Evolutionary conservation across 2,888 invertebrate species (phyloP), one percentile per base, ranked within the genome.

Genomic region (Metalampra italica): DNA sequence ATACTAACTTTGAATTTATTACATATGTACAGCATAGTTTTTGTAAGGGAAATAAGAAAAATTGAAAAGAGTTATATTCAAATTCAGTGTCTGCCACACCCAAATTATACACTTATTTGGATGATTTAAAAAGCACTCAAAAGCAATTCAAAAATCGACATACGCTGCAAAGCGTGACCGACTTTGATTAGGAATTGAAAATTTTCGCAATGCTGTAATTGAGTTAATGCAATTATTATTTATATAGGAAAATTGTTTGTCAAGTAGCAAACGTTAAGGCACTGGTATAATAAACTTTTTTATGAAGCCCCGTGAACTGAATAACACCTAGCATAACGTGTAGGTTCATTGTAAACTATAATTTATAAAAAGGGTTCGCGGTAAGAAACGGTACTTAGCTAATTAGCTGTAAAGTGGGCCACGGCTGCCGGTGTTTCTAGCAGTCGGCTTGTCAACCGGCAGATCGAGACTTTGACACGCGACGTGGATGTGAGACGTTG

Each of bases 391-490:
- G 39, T 39, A 9, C 39, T 51, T 51, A 50, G 46, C 50, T 48
- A 50, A 52, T 48, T 48, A 54, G 40, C 30, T n/a, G 39, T 8
- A 45, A 53, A 50, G 38, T 50, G 53, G 53, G 57, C 46, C 49
- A 48, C 49, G 37, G 44, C 42, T 50, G 45, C 40, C 40, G 45
- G 49, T 51, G 49, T 46, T 48, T 48, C 52, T 60, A 22, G 3
- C 5, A 3, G 22, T 22, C 54, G 53, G 53, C 47, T 47, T 60
- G 64, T 65, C 67, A 57, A 55, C 57, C 47, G 44, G 40, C 54
- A 59, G 65, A 69, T 67, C 55, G 60, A 61, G 68, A 67, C 65
- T 60, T 57, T 51, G 54, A 62, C 75, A 76, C 75, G 75, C 75
- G 65, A 74, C 51, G 54, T 57, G 59, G 60, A 68, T 56, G 54